A percentile compares a stretch with the other conserved stretches of the same genome.
phyloP scores from a whole-genome alignment of 2,888 invertebrate species.

The Drosophila mimetica region DNA sequence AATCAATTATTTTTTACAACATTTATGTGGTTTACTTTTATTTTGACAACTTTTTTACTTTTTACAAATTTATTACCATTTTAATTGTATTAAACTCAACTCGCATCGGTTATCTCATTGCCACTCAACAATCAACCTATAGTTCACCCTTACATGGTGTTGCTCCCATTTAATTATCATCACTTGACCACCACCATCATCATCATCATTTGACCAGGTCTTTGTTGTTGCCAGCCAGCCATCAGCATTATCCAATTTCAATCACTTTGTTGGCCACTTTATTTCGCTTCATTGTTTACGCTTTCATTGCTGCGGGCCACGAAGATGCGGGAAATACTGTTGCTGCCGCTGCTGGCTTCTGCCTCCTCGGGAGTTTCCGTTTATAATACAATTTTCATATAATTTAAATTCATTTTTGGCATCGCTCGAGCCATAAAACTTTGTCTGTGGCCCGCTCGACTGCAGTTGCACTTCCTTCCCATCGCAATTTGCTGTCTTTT shows the following conservation, averaged over 20 bases:
- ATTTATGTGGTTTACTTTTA: no score
- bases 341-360: background rate
- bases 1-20: no score
- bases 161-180: conserved; percentile 33
- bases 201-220: conserved; percentile 3
- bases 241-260: conserved; percentile 70
- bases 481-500: conserved; percentile 18
- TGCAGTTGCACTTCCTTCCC: conserved; percentile 48
- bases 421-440: conserved; percentile 65
- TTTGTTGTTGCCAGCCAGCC: conserved; percentile 32
- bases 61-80: background rate
- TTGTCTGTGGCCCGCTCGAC: conserved; percentile 49
- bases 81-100: conserved; percentile 3
- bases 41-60: background rate
- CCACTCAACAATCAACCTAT: background rate
- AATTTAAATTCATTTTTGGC: conserved; percentile 71
- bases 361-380: conserved; percentile 16
- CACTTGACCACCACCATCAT: conserved; percentile 17
- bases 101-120: conserved; percentile 1
- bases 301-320: conserved; percentile 43
- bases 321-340: conserved; percentile 10
- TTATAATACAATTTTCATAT: conserved; percentile 72
- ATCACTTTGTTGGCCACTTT: conserved; percentile 68
- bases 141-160: conserved; percentile 1
- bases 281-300: conserved; percentile 62